Base-by-base conservation (phyloP, 2,888 invertebrate genomes). In the Macrophya alboannulata region DNA sequence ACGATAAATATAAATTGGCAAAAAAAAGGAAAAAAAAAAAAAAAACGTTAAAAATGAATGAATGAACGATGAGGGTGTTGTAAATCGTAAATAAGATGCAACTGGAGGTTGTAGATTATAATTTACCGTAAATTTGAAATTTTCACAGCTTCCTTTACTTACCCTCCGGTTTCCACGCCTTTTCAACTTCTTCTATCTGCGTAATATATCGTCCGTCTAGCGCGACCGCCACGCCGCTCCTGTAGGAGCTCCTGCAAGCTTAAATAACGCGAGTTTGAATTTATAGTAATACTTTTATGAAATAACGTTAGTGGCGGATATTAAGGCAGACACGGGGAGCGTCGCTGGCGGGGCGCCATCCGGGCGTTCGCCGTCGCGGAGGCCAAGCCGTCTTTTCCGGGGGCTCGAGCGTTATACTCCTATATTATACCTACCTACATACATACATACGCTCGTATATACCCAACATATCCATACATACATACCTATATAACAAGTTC, bases 211-310 rank as follows among this genome's bases (percentile, higher is more conserved):
- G 81, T 62, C 37, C 81, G 81, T 81, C 81, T 81, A 81, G 81
- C 81, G 51, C 59, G 59, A 62, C 81, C 59, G 51, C 81, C 59
- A 43, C 74, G 86, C 62, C 85, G 84, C 86, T 87, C 89, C 86
- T 88, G n/a, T n/a, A n/a, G 89, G 87, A 89, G 89, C 90, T 90
- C 88, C n/a, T n/a, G n/a, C 88, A 89, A 88, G 90, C 91, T 92
- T 92, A 93, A 93, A 93, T 93, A 93, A 93, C 92, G 92, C 90
- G 93, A 92, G 91, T 93, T 93, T 91, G 90, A 90, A 93, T 93
- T 93, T 93, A 93, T 93, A 92, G 93, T 93, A 92, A 93, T 93
- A 93, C 93, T 93, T 93, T 93, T 93, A 93, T 93, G 93, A 93
- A 93, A 93, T 93, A 93, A 93, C 92, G 93, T 93, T 93, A 93